Conservation (phyloP, 2,888 invertebrate genomes). For the Cerastis leucographa region DNA sequence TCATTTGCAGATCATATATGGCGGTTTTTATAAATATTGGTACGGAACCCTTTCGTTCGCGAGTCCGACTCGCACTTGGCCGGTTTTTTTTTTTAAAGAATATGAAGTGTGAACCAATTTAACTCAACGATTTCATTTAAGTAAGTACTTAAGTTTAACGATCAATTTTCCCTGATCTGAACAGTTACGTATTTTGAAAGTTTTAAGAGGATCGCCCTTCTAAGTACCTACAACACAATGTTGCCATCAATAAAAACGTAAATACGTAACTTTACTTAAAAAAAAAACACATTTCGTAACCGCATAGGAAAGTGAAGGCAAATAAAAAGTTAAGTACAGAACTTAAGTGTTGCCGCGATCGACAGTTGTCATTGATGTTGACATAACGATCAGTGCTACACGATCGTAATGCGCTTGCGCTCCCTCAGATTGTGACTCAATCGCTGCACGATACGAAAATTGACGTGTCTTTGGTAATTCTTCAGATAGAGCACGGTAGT, state of each 20-base stretch:
- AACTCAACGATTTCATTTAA: neutral
- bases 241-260: conserved; percentile 34
- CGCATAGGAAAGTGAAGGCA: conserved; percentile 41
- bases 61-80: too few species aligned
- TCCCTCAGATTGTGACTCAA: conserved; percentile 31
- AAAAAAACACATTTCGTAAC: conserved; percentile 38
- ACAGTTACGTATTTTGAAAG: conserved; percentile 22
- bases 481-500: conserved; percentile 10
- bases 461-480: neutral
- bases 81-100: too few species aligned
- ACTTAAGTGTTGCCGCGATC: conserved; percentile 32
- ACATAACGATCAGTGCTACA: conserved; percentile 49
- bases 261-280: conserved; percentile 6
- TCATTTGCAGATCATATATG: too few species aligned
- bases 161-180: neutral
- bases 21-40: too few species aligned
- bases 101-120: neutral
- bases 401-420: conserved; percentile 36
- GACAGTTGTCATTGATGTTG: conserved; percentile 23
- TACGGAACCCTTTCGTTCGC: too few species aligned
- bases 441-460: conserved; percentile 31
- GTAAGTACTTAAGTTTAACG: neutral
- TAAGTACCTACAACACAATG: conserved; percentile 6
- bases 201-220: conserved; percentile 35
- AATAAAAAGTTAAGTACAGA: conserved; percentile 27